These are phyloP conservation scores for Oscheius sp. DNA, from an alignment of 2,888 invertebrate species.

Conservation along the genomic window DNA sequence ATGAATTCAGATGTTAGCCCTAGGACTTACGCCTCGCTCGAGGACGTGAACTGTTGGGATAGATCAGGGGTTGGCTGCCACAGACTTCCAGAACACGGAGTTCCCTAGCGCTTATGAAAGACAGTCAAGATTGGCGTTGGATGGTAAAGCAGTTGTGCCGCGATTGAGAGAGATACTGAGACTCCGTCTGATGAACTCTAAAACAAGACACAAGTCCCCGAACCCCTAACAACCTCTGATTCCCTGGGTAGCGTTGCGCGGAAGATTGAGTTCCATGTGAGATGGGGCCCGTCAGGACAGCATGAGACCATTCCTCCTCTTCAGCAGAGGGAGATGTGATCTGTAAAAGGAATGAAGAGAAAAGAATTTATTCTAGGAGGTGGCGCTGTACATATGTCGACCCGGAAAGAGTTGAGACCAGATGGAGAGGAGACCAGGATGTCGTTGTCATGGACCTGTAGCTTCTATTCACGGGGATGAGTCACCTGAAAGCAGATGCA, in stretches of 20 bases:
- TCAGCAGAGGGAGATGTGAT: background rate
- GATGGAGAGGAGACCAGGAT: background rate
- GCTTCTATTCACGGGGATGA: constrained; percentile 9
- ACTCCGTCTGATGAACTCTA: constrained; percentile 21
- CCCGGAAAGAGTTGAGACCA: background rate
- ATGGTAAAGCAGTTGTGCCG: too few species aligned
- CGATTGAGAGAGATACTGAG: background rate
- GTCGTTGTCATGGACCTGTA: background rate
- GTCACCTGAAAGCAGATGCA: constrained; percentile 15
- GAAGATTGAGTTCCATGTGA: background rate
- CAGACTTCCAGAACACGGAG: too few species aligned
- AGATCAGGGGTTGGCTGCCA: background rate
- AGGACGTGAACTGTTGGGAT: background rate
- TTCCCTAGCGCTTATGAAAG: too few species aligned
- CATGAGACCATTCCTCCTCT: constrained; percentile 3
- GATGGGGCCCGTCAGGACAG: background rate
- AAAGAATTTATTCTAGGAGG: constrained; percentile 8
- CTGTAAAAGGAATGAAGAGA: background rate
- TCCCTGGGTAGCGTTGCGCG: too few species aligned
- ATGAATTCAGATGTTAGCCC: background rate
- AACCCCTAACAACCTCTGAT: constrained; percentile 23
- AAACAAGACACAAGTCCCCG: constrained; percentile 15
- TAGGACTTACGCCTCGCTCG: constrained; percentile 18
- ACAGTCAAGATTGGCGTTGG: too few species aligned
- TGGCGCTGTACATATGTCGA: background rate